These are phyloP conservation scores for Trilocha varians DNA, from an alignment of 2,888 invertebrate genomes.

Conservation along the genomic window DNA sequence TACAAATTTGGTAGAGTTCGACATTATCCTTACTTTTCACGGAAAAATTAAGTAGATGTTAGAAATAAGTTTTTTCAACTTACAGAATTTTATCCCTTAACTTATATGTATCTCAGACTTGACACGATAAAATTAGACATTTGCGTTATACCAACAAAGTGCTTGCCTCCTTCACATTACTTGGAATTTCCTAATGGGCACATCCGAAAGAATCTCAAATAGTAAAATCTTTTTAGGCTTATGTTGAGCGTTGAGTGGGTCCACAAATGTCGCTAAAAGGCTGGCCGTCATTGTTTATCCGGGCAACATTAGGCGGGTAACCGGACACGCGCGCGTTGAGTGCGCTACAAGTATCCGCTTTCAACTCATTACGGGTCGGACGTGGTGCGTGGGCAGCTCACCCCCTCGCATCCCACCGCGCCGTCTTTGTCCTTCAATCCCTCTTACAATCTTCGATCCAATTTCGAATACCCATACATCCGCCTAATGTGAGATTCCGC, in stretches of 20 bases:
- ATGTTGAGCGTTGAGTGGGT: slow-evolving; percentile 70
- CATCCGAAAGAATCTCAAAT: slow-evolving; percentile 54
- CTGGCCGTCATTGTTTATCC: slow-evolving; percentile 74
- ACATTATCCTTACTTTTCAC: too few species aligned
- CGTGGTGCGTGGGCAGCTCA: slow-evolving; percentile 63
- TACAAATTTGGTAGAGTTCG: too few species aligned
- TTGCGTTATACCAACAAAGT: not conserved
- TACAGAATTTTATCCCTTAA: slow-evolving; percentile 12
- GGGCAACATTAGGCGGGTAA: slow-evolving; percentile 73
- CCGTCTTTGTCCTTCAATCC: slow-evolving; percentile 67
- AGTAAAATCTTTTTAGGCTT: slow-evolving; percentile 72
- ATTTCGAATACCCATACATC: slow-evolving; percentile 64
- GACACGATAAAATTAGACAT: not conserved
- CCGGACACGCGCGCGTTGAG: slow-evolving; percentile 72
- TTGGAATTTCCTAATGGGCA: slow-evolving; percentile 26
- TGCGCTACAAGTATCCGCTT: slow-evolving; percentile 74
- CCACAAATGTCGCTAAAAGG: slow-evolving; percentile 74
- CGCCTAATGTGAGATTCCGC: slow-evolving; percentile 51
- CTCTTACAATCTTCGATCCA: slow-evolving; percentile 69
- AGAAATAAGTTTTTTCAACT: too few species aligned
- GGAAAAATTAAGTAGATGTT: too few species aligned
- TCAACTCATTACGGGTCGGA: slow-evolving; percentile 72
- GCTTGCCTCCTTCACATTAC: not conserved
- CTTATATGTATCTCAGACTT: not conserved
- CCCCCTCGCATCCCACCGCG: slow-evolving; percentile 28